phyloP scores from a whole-genome alignment of 2,888 invertebrate species.

The Nycteola revayana region DNA sequence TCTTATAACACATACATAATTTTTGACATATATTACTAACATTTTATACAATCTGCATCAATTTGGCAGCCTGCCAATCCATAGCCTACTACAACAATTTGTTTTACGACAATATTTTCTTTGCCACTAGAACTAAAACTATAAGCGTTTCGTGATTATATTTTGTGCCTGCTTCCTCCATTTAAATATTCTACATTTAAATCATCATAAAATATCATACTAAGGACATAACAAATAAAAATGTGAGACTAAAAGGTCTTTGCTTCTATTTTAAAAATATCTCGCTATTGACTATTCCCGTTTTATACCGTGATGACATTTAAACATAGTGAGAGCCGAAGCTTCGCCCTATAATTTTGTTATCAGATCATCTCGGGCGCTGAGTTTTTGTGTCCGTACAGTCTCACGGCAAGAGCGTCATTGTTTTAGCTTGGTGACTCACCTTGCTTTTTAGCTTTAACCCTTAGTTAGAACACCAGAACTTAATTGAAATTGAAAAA shows the following conservation, averaged over 20 bases:
- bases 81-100: too few species aligned
- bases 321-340: slow-evolving; percentile 30
- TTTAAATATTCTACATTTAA: too few species aligned
- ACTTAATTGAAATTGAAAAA: too few species aligned
- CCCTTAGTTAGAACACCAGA: too few species aligned
- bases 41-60: too few species aligned
- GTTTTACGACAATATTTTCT: too few species aligned
- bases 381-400: slow-evolving; percentile 53
- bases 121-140: too few species aligned
- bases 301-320: slow-evolving; percentile 33
- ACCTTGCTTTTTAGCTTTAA: slow-evolving; percentile 14
- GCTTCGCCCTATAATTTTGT: slow-evolving; percentile 52
- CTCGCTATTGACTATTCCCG: slow-evolving; percentile 22
- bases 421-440: slow-evolving; percentile 46
- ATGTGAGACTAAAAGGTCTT: slow-evolving; percentile 6
- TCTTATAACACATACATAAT: too few species aligned
- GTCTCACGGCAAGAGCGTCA: slow-evolving; percentile 45
- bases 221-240: slow-evolving; percentile 1
- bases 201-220: background rate
- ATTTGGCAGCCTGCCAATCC: too few species aligned
- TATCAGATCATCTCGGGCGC: slow-evolving; percentile 57
- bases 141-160: too few species aligned
- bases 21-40: too few species aligned
- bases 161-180: too few species aligned
- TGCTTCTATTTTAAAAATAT: slow-evolving; percentile 20